phyloP scores from a whole-genome alignment of 2,113 vertebrate genomes.

The Hydropotes inermis region DNA sequence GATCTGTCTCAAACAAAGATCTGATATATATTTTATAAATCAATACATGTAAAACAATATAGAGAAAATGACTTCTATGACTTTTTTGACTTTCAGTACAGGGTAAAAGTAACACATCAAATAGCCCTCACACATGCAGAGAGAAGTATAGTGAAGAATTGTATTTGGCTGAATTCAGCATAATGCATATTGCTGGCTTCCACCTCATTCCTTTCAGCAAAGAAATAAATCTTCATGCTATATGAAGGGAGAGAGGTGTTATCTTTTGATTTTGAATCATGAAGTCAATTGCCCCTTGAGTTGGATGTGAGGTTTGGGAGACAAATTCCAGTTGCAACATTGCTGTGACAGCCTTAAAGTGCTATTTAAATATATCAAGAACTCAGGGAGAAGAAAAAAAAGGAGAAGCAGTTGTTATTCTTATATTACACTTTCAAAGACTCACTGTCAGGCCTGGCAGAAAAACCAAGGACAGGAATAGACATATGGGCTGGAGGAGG shows the following conservation, averaged over 20 bases:
- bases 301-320: background rate
- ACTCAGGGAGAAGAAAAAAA: background rate
- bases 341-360: background rate
- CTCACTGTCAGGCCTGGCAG: background rate
- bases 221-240: background rate
- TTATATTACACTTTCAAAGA: background rate
- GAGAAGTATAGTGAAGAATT: background rate
- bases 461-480: background rate
- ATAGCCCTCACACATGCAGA: background rate
- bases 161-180: background rate
- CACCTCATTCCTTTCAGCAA: background rate
- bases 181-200: background rate
- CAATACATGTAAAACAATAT: background rate
- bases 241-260: background rate
- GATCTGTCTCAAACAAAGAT: background rate
- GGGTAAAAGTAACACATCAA: background rate
- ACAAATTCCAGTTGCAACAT: background rate
- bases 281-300: background rate
- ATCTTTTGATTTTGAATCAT: background rate
- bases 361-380: background rate
- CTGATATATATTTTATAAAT: background rate
- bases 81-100: background rate
- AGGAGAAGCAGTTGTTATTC: background rate
- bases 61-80: background rate
- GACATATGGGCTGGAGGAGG: background rate